Percentiles rank a stretch among this genome's conserved stretches.
These are phyloP conservation scores for Lamprotornis superbus DNA, from an alignment of 2,113 vertebrate species.

Conservation along the genomic window DNA sequence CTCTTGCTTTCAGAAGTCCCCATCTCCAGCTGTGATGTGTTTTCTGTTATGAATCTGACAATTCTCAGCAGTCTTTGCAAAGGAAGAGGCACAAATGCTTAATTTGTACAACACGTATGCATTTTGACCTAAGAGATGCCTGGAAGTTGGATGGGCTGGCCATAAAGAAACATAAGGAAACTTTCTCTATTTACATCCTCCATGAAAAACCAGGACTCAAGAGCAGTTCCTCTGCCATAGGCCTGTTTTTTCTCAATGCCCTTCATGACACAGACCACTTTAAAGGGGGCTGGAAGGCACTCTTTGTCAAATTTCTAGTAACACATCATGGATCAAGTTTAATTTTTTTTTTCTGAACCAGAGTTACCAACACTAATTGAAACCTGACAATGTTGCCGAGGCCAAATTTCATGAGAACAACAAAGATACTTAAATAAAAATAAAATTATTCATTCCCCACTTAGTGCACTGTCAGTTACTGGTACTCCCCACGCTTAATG, in stretches of 20 bases:
- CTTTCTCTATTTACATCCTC: slow-evolving; percentile 29
- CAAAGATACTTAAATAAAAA: slow-evolving; percentile 49
- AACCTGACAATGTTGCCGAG: slow-evolving; percentile 41
- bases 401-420: slow-evolving; percentile 62
- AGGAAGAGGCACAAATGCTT: not conserved
- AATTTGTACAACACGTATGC: not conserved
- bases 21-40: slow-evolving; percentile 15
- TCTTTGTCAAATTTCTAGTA: slow-evolving; percentile 62
- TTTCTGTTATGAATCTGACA: not conserved
- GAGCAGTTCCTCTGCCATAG: not conserved
- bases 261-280: slow-evolving; percentile 27
- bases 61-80: not conserved
- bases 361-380: slow-evolving; percentile 54
- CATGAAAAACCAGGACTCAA: not conserved
- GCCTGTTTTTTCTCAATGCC: slow-evolving; percentile 27
- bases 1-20: not conserved
- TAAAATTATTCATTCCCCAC: slow-evolving; percentile 51
- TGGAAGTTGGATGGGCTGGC: not conserved
- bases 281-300: slow-evolving; percentile 30
- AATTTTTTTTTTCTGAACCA: slow-evolving; percentile 8
- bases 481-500: slow-evolving; percentile 62
- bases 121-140: not conserved
- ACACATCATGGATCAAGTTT: slow-evolving; percentile 44
- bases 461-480: slow-evolving; percentile 61
- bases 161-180: not conserved